A percentile compares a stretch with the other conserved stretches of the same genome.
Conservation (phyloP, 1,140 invertebrate species). For the Diorhabda elongata region DNA sequence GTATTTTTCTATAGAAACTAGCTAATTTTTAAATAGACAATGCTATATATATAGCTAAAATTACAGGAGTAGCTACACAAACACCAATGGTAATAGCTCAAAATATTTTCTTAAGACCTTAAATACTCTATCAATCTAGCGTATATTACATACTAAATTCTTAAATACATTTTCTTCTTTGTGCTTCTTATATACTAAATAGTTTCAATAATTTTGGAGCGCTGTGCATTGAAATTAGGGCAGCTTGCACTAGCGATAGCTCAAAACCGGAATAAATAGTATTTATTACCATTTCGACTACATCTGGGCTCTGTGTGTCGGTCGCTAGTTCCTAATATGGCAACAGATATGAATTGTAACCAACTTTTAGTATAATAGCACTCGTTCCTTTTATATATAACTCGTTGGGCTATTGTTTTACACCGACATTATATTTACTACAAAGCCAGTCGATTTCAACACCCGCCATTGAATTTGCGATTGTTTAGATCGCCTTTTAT, state of each 20-base stretch:
- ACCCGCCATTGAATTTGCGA: constrained; percentile 8
- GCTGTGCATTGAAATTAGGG: background rate
- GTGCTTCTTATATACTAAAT: too few relatives aligned
- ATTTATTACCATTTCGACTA: constrained; percentile 22
- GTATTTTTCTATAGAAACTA: too few relatives aligned
- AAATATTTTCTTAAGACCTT: too few relatives aligned
- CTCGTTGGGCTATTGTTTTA: constrained; percentile 18
- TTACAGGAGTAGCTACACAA: too few relatives aligned
- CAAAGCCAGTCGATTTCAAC: constrained; percentile 8
- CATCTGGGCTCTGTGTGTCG: constrained; percentile 24
- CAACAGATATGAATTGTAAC: constrained; percentile 29
- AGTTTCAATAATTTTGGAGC: background rate
- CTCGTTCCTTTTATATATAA: constrained; percentile 24
- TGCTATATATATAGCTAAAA: too few relatives aligned
- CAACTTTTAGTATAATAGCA: constrained; percentile 25
- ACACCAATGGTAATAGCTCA: too few relatives aligned
- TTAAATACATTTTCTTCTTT: too few relatives aligned
- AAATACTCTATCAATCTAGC: too few relatives aligned
- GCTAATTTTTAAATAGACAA: too few relatives aligned
- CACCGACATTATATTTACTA: constrained; percentile 20
- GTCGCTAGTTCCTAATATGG: constrained; percentile 27
- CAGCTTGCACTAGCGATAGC: constrained; percentile 9
- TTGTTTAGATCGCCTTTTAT: constrained; percentile 12
- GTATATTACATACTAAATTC: too few relatives aligned
- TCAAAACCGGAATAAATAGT: constrained; percentile 22